These are phyloP conservation scores for Schrankia costaestrigalis DNA, from an alignment of 2,888 invertebrate genomes.

Conservation along the genomic window DNA sequence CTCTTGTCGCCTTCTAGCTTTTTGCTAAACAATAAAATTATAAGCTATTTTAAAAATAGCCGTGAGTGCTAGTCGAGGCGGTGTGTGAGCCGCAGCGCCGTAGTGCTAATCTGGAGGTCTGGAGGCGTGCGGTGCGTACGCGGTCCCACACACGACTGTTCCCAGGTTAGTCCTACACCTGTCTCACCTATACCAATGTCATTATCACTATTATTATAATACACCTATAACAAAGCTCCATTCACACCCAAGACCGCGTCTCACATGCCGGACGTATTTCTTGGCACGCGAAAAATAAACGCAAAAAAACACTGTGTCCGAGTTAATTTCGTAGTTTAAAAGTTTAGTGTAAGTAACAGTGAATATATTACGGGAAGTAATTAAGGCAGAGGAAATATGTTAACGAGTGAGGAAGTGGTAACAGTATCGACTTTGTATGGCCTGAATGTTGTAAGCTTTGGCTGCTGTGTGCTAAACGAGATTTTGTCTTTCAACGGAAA, in stretches of 20 bases:
- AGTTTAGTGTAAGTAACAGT: constrained; percentile 24
- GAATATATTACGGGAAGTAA: constrained; percentile 36
- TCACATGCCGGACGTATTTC: constrained; percentile 22
- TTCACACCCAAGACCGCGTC: constrained; percentile 35
- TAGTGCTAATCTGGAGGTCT: constrained; percentile 64
- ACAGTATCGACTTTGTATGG: constrained; percentile 8
- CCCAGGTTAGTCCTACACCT: constrained; percentile 69
- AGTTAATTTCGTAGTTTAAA: constrained; percentile 31
- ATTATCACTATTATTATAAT: constrained; percentile 73
- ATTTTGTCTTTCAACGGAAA: constrained; percentile 21
- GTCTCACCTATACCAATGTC: constrained; percentile 71
- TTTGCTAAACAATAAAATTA: constrained; percentile 79
- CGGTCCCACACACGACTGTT: constrained; percentile 56
- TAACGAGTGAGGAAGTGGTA: constrained; percentile 32
- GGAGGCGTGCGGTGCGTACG: constrained; percentile 69
- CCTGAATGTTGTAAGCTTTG: constrained; percentile 12
- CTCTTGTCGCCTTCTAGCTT: constrained; percentile 71
- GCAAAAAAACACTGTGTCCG: constrained; percentile 19
- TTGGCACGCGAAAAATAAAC: constrained; percentile 33
- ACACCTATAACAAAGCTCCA: constrained; percentile 59
- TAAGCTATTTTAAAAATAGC: constrained; percentile 75
- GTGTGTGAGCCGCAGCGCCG: constrained; percentile 41
- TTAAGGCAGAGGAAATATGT: constrained; percentile 35
- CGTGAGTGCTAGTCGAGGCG: constrained; percentile 45
- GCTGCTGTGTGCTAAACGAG: constrained; percentile 5